Percentiles rank a stretch among this genome's conserved stretches.
phyloP scores from a whole-genome alignment of 2,797 vertebrate species.

The Mustela erminea region DNA sequence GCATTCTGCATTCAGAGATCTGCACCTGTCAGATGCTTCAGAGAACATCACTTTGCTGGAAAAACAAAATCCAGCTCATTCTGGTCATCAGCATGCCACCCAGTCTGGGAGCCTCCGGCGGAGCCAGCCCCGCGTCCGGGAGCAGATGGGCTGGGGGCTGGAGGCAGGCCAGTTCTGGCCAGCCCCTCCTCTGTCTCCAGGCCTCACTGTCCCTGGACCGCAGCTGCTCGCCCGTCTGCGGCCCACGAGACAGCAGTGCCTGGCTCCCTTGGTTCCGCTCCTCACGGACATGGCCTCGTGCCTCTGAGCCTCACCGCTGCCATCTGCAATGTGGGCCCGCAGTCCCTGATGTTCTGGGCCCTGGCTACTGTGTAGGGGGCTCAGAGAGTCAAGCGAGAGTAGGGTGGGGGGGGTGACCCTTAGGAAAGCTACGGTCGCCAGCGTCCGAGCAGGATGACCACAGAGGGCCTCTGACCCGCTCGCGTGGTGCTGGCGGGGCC shows the following conservation, averaged over 20 bases:
- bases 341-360: neutral
- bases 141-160: neutral
- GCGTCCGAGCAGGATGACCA: fast-evolving
- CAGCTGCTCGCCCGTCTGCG: neutral
- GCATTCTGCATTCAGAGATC: constrained; percentile 50
- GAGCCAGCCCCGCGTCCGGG: neutral
- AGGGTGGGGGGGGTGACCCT: fast-evolving
- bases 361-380: fast-evolving
- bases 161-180: neutral
- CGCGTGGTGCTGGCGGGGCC: fast-evolving
- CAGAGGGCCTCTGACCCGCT: fast-evolving
- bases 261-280: neutral
- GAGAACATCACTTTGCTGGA: constrained; percentile 50
- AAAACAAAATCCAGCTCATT: constrained; percentile 50
- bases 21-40: constrained; percentile 60
- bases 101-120: neutral
- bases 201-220: neutral
- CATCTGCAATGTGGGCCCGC: fast-evolving
- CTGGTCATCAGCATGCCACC: neutral
- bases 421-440: neutral
- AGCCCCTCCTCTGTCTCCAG: neutral
- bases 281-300: fast-evolving
- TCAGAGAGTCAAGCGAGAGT: fast-evolving
- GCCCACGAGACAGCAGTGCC: fast-evolving
- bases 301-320: neutral